Base-by-base conservation (phyloP, 2,888 invertebrate genomes). In the Caenorhabditis virilis region DNA sequence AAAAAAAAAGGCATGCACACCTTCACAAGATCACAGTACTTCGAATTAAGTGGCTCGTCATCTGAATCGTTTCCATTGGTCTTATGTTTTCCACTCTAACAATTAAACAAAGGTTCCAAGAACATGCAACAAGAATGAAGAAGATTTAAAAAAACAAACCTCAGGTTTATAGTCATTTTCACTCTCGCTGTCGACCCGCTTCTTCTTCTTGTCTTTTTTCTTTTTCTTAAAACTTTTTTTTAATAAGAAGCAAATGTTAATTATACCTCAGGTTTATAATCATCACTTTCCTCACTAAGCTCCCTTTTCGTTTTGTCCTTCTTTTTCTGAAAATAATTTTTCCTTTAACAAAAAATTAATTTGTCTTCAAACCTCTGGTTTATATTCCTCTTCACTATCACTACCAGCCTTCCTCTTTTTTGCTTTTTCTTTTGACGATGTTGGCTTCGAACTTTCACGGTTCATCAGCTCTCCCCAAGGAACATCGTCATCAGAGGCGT, bases 91-190 rank as follows among this genome's bases (percentile, higher is more conserved):
- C 39, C 25, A 30, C 20, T 23, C 39, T 33, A 25, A 35, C 3
- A 48, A 35, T n/a, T 20, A 39, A 9, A 23, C 42, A 42, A 42
- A 42, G 11, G 39, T 20, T 41, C 9, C 2, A n/a, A 42, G 27
- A 39, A 20, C 42, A n/a, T 56, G 50, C 38, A 27, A 36, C 35
- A 48, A 35, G 33, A 15, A 43, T 16, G n/a, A 36, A 9, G 4
- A 42, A 16, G 41, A 26, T 16, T 27, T 2, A 35, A 15, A 26
- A 41, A 23, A 6, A 15, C n/a, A 36, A 18, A 45, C 67, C 23
- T 23, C 23, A 23, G 74, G 74, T 47, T 58, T 60, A 38, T 67
- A 66, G 27, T 79, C 77, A 20, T 78, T 77, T 35, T 75, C 78
- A 16, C 55, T 61, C 15, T 72, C 70, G 11, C 36, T 48, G 11